phyloP scores from a whole-genome alignment of 1,140 invertebrate genomes.

The Limonius californicus region DNA sequence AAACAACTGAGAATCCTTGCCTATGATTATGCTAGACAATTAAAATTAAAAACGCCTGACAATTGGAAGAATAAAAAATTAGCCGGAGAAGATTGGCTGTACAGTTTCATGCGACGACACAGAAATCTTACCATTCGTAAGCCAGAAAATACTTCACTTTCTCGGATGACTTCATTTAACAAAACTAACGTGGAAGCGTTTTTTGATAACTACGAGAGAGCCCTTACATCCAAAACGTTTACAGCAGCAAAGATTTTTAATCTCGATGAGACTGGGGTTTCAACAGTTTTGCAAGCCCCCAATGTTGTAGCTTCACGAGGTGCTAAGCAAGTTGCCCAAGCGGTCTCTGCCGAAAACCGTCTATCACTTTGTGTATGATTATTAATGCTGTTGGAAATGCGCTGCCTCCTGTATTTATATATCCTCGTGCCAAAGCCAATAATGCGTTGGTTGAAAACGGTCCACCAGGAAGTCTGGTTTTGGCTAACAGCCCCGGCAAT shows the following conservation, averaged over 20 bases:
- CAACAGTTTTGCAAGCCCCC: conserved; percentile 41
- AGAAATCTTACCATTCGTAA: too few species aligned
- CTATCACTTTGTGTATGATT: conserved; percentile 37
- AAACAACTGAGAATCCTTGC: too few species aligned
- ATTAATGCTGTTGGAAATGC: conserved; percentile 40
- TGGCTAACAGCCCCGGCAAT: not conserved
- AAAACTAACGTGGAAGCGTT: conserved; percentile 37
- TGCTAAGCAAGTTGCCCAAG: conserved; percentile 41
- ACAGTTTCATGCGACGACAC: too few species aligned
- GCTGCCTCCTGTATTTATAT: conserved; percentile 42
- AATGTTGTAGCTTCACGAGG: conserved; percentile 42
- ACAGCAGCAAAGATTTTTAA: conserved; percentile 46
- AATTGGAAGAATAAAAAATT: too few species aligned
- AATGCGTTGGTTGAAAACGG: not conserved
- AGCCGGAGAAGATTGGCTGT: too few species aligned
- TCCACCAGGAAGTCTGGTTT: not conserved
- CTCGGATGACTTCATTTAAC: too few species aligned
- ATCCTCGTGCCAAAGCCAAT: conserved; percentile 32
- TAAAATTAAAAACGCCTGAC: too few species aligned
- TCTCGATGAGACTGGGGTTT: conserved; percentile 50
- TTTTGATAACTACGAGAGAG: conserved; percentile 23
- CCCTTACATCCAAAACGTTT: not conserved
- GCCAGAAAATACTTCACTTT: too few species aligned
- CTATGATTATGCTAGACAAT: too few species aligned
- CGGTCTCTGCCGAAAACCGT: conserved; percentile 12